A percentile compares a stretch with the other conserved stretches of the same genome.
Evolutionary conservation across 2,113 vertebrate genomes (phyloP).

Genomic region (Carassius carassius): DNA sequence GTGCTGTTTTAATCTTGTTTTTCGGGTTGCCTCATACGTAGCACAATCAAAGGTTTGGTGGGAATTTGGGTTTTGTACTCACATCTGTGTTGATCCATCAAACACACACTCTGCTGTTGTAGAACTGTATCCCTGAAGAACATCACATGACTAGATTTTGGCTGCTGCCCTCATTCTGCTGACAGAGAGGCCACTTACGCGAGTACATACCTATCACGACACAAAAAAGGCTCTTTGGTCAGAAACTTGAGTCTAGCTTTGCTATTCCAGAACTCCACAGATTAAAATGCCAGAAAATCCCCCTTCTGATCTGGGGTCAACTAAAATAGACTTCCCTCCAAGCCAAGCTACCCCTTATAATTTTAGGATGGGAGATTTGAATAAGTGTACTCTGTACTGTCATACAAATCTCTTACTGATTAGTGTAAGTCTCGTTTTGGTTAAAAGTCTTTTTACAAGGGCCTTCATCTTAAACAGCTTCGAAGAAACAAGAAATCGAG

Average conservation of each 20-base stretch:
- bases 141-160: conserved; percentile 19
- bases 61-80: not conserved
- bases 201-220: conserved; percentile 7
- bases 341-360: not conserved
- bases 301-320: not conserved
- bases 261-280: not conserved
- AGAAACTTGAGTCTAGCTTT: not conserved
- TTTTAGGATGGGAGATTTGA: not conserved
- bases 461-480: not conserved
- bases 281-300: not conserved
- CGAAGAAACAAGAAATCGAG: not conserved
- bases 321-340: not conserved
- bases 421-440: not conserved
- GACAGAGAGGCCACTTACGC: not conserved
- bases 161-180: not conserved
- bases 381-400: not conserved
- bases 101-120: conserved; percentile 8
- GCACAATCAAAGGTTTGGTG: not conserved
- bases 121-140: not conserved
- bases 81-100: not conserved
- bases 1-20: not conserved
- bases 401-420: not conserved
- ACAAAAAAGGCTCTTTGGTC: not conserved
- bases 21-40: not conserved
- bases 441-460: not conserved